phyloP scores from a whole-genome alignment of 1,140 invertebrate genomes.

The Apolygus lucorum region DNA sequence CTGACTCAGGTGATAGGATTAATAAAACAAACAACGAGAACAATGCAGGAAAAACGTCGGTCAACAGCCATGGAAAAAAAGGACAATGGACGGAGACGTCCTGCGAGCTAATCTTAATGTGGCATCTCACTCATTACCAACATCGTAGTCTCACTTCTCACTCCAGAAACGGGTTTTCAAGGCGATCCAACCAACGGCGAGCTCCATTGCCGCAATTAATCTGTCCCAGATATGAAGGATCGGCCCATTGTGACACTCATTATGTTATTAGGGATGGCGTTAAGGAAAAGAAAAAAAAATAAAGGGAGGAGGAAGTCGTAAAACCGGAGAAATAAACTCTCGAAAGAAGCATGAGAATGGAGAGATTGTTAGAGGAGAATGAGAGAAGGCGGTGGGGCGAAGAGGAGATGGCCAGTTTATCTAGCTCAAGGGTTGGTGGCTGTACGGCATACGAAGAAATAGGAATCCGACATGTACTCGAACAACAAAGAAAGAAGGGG shows the following conservation, averaged over 20 bases:
- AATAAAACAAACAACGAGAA: no score
- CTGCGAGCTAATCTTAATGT: background rate
- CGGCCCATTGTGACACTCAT: conserved; percentile 10
- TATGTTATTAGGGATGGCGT: background rate
- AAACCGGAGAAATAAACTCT: background rate
- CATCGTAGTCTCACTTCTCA: background rate
- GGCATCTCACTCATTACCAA: background rate
- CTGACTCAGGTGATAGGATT: no score
- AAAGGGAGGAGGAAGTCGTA: conserved; percentile 1
- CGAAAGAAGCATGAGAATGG: no score
- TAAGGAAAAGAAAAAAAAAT: background rate
- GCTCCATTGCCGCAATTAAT: conserved; percentile 2
- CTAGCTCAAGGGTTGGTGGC: background rate
- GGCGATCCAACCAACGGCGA: background rate
- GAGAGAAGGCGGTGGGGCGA: background rate
- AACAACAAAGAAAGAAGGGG: background rate
- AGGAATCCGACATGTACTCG: conserved; percentile 12
- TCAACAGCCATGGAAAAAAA: no score
- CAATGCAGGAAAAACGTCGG: no score
- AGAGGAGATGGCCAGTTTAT: background rate
- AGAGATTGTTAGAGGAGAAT: no score
- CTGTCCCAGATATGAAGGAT: conserved; percentile 10
- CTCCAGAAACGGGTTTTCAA: background rate
- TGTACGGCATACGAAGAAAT: background rate
- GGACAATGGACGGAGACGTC: background rate